phyloP scores from a whole-genome alignment of 2,113 vertebrate species.

The Heptranchias perlo region DNA sequence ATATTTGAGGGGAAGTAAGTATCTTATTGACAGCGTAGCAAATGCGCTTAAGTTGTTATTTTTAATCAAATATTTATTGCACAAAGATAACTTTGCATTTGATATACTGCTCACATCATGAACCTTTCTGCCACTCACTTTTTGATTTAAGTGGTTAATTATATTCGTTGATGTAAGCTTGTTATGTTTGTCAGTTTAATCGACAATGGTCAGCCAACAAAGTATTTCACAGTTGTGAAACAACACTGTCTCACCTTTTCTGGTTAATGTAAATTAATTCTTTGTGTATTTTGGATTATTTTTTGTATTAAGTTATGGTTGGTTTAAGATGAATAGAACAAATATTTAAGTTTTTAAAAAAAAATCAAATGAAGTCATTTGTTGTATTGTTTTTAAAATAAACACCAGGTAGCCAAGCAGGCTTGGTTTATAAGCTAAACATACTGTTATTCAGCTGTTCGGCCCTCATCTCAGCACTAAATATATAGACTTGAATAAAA shows the following conservation, averaged over 20 bases:
- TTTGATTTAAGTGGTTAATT: not conserved
- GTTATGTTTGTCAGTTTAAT: not conserved
- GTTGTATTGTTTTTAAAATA: not conserved
- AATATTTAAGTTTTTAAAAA: slow-evolving; percentile 10
- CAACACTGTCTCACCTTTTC: not conserved
- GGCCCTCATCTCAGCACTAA: slow-evolving; percentile 77
- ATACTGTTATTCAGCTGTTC: slow-evolving; percentile 58
- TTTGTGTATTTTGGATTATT: slow-evolving; percentile 16
- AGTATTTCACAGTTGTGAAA: not conserved
- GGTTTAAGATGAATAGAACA: slow-evolving; percentile 9
- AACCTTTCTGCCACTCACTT: not conserved
- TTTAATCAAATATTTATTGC: not conserved
- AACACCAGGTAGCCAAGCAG: slow-evolving; percentile 64
- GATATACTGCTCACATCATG: not conserved
- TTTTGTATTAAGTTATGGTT: slow-evolving; percentile 31
- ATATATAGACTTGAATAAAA: slow-evolving; percentile 88
- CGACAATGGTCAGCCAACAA: not conserved
- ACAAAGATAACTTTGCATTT: not conserved
- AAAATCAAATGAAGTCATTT: slow-evolving; percentile 16
- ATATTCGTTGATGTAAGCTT: not conserved
- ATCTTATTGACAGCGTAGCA: not conserved
- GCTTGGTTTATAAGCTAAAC: slow-evolving; percentile 70
- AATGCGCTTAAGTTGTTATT: not conserved
- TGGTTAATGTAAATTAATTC: slow-evolving; percentile 24
- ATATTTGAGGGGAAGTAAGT: not conserved